Evolutionary conservation across 2,797 vertebrate species (phyloP).

Genomic region (Scleropages formosus): DNA sequence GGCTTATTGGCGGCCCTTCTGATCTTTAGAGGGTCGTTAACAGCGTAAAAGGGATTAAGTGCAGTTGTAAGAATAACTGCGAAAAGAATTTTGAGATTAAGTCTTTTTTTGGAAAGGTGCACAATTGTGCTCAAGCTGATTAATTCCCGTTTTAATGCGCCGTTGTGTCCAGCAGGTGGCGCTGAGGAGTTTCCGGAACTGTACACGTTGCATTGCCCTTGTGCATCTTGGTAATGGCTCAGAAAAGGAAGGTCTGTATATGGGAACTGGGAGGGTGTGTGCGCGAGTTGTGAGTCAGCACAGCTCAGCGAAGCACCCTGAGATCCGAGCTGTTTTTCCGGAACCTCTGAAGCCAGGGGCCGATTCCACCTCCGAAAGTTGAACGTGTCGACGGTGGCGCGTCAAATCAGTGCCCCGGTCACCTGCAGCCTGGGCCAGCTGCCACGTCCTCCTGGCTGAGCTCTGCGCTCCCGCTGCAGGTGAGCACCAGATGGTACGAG

Average conservation of each 20-base stretch:
- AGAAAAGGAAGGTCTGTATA: background rate
- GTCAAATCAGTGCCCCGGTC: slow-evolving; percentile 13
- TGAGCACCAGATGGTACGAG: slow-evolving; percentile 4
- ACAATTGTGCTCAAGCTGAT: background rate
- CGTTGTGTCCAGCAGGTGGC: slow-evolving; percentile 18
- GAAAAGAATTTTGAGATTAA: background rate
- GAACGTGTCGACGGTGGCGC: too few species aligned
- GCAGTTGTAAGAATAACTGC: background rate
- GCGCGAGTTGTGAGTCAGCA: background rate
- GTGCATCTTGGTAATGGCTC: background rate
- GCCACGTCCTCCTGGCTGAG: slow-evolving; percentile 5
- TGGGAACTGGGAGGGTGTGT: background rate
- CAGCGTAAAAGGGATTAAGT: background rate
- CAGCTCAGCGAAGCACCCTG: too few species aligned
- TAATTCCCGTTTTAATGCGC: background rate
- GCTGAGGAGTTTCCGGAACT: background rate
- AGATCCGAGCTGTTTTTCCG: too few species aligned
- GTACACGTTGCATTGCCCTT: background rate
- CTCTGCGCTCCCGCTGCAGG: background rate
- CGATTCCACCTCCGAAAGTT: too few species aligned
- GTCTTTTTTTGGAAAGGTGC: background rate
- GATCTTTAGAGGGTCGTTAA: slow-evolving; percentile 14
- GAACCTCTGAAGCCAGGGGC: too few species aligned
- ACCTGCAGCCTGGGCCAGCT: background rate
- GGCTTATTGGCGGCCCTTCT: background rate